phyloP scores from a whole-genome alignment of 2,797 vertebrate species.

The Oreochromis mossambicus region DNA sequence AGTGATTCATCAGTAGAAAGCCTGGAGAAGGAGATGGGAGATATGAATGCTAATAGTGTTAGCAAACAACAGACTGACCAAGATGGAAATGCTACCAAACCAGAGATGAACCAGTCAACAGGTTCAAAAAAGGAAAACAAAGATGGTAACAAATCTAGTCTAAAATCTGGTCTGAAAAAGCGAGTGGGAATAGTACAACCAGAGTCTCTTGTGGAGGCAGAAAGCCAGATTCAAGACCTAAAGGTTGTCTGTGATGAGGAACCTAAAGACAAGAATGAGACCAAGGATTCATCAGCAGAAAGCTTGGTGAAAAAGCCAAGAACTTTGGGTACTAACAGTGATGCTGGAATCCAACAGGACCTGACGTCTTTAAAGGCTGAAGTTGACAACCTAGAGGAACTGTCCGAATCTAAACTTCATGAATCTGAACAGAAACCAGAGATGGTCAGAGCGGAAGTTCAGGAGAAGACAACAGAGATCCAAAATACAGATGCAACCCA shows the following conservation, averaged over 20 bases:
- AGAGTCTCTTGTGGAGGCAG: background rate
- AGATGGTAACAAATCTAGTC: background rate
- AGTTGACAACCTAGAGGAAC: background rate
- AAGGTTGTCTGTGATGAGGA: background rate
- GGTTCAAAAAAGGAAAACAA: background rate
- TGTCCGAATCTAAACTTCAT: accelerated
- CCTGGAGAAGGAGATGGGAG: background rate
- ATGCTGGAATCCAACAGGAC: background rate
- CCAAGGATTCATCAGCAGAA: background rate
- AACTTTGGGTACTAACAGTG: accelerated
- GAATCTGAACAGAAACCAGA: background rate
- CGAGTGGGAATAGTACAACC: background rate
- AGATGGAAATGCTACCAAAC: background rate
- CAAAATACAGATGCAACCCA: background rate
- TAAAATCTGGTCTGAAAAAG: background rate
- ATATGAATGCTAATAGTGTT: background rate
- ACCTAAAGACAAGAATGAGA: background rate
- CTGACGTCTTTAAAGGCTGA: background rate
- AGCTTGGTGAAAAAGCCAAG: background rate
- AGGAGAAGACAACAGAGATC: background rate
- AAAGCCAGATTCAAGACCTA: background rate
- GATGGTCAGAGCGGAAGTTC: accelerated
- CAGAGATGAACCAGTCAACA: background rate
- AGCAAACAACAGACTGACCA: background rate
- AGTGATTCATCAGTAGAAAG: background rate